Base-by-base conservation (phyloP, 2,797 vertebrate species). In the Nasua narica region DNA sequence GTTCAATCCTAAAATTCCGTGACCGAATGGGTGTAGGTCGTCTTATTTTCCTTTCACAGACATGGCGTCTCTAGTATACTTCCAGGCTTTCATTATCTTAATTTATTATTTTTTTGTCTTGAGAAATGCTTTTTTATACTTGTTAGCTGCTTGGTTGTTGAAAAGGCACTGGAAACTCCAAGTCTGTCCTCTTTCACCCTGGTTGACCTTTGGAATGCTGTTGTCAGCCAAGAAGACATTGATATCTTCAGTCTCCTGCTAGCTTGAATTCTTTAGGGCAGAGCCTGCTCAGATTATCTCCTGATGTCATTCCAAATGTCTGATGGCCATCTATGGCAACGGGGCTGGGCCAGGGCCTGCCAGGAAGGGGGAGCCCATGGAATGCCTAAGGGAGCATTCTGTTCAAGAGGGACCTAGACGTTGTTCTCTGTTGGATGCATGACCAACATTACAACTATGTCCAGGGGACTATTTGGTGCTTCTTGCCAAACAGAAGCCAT, bases 171-270 rank as follows among this genome's bases (percentile, higher is more conserved):
- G 72, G 37, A 16, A 3, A 19, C 65, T 16, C 23, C 11, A 85
- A 74, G 29, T 70, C 86, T 29, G 37, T 97, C 97, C 35, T 95
- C 10, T 92, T 97, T 98, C 94, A 96, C 97, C 94, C 97, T 70
- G 82, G 78, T 32, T 98, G 96, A 98, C 97, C 97, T 97, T 97
- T 97, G 97, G 96, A 98, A 97, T 98, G 96, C 84, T 96, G 91
- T 97, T 25, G 79, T 96, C 95, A 23, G 95, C 98, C 95, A 98
- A 97, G 95, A 97, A 96, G 97, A 97, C 95, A 97, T 52, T 94
- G 92, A 89, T 98, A 96, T 97, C 98, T 98, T 94, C 74, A 92
- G 97, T 87, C 96, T 97, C 94, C 74, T 92, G 95, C 92, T 95
- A 91, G 92, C 85, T 93, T 95, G 96, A 98, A 97, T 98, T 98